Base-by-base conservation (phyloP, 2,113 vertebrate genomes). In the Melanocharis versteri region DNA sequence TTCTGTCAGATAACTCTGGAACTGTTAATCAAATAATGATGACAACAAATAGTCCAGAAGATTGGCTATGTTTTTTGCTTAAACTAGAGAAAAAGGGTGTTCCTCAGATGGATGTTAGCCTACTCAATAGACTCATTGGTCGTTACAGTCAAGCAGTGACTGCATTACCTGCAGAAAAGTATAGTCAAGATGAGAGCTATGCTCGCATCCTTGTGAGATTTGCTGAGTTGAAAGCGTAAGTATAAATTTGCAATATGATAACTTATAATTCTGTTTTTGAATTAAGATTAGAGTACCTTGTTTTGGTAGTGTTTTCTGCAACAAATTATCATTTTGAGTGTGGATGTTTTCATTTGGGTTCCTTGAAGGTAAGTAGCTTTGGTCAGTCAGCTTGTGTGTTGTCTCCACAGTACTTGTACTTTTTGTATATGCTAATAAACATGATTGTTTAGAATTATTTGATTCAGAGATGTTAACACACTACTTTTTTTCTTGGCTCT, bases 151-250 rank as follows among this genome's bases (percentile, higher is more conserved):
- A 98, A 92, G 97, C 99, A 3, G 99, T 99, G 95, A 96, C 98
- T 88, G 98, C 96, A 5, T 96, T 99, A 75, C 98, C 99, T 42
- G 97, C 99, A 83, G 98, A 98, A 94, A 98, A 99, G 54, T 98
- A 99, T 53, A 98, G 98, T 82, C 98, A 99, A 89, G 98, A 99
- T 64, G 96, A 98, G 97, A 98, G 97, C 97, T 99, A 99, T 47
- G 99, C 99, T 96, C 98, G 96, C 80, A 99, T 99, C 94, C 97
- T 99, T 69, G 98, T 99, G 91, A 98, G 99, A 97, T 99, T 99
- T 97, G 99, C 99, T 7, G 99, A 99, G 92, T 97, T 99, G 75
- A 99, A 98, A 97, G 99, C 97, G 99, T 99, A 96, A 99, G 98
- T 98, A 93, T 89, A 71, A 53, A 44, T 33, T 31, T 79, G 68